Evolutionary conservation across 2,113 vertebrate species (phyloP), one percentile per base, ranked within the genome.

Genomic region (Hippocampus abdominalis): DNA sequence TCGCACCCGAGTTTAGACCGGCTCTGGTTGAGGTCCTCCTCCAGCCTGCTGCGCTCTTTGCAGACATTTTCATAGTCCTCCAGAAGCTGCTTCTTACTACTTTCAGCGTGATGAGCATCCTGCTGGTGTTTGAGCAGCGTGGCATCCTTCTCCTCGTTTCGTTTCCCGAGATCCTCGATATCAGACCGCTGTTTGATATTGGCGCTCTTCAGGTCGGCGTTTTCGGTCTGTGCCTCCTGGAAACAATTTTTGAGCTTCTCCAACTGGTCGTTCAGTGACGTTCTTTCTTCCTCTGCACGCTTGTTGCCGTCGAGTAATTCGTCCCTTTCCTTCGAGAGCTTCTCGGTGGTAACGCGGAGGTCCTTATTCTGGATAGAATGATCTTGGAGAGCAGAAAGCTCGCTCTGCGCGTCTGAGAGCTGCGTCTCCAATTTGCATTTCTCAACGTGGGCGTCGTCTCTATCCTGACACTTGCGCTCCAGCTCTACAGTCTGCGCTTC

Each of bases 401-500:
- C 90, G 66, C 87, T 82, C 67, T 94, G 91, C 78, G 92, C 1
- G 63, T 94, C 94, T 82, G 90, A 80, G 71, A 93, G 87, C 68
- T 89, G 86, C 65, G 91, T 90, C 66, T 94, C 85, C 72, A 95
- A 77, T 15, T 86, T 87, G 42, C 83, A 91, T 88, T 90, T 95
- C 85, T 94, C 92, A 87, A 91, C 85, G 65, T 91, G 92, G 89
- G 94, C 87, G 78, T 89, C 69, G 83, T 91, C 84, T 8, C 87
- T 88, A 83, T 94, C 94, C 88, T 94, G 91, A 42, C 81, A 87
- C 62, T 91, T 75, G 69, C 83, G 91, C 83, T 95, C 94, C 86
- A 94, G 94, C 84, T 94, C 94, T 90, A 93, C 86, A 78, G 81
- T 92, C 85, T 96, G 91, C 85, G 83, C 94, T 89, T 93, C 94